Conservation (phyloP, 2,113 vertebrate genomes). For the Elephantulus edwardii region DNA sequence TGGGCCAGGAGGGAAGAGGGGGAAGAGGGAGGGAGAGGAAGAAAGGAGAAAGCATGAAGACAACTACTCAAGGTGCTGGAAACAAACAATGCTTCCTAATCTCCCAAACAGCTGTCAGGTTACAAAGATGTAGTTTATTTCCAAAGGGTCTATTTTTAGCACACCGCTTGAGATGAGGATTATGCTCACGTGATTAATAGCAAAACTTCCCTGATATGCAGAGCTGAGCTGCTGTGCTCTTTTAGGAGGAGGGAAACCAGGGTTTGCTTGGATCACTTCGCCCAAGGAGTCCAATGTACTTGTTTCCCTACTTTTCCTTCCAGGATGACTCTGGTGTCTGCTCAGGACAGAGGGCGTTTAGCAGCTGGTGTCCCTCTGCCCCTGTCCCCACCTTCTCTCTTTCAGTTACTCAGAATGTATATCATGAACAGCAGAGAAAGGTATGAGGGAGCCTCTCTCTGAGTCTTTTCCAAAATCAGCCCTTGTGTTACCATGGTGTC, state of each 20-base stretch:
- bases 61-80: constrained; percentile 51
- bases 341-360: constrained; percentile 81
- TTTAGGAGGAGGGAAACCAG: not conserved
- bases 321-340: constrained; percentile 71
- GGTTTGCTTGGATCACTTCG: not conserved
- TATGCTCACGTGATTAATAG: constrained; percentile 45
- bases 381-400: constrained; percentile 52
- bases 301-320: constrained; percentile 77
- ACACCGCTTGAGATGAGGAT: constrained; percentile 33
- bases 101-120: constrained; percentile 61
- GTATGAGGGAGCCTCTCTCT: constrained; percentile 75
- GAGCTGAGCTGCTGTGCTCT: not conserved
- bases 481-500: constrained; percentile 79
- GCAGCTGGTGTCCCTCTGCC: constrained; percentile 76
- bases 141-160: constrained; percentile 48
- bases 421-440: constrained; percentile 79
- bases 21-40: too few species aligned
- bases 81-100: constrained; percentile 50
- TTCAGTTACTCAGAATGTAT: constrained; percentile 78
- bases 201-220: not conserved
- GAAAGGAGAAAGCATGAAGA: not conserved
- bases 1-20: not conserved
- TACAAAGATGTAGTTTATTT: constrained; percentile 36
- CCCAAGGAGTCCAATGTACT: constrained; percentile 57
- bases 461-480: constrained; percentile 79